Percentiles rank a stretch among this genome's conserved stretches.
Evolutionary conservation across 2,113 vertebrate genomes (phyloP).

Genomic region (Spheniscus mendiculus): DNA sequence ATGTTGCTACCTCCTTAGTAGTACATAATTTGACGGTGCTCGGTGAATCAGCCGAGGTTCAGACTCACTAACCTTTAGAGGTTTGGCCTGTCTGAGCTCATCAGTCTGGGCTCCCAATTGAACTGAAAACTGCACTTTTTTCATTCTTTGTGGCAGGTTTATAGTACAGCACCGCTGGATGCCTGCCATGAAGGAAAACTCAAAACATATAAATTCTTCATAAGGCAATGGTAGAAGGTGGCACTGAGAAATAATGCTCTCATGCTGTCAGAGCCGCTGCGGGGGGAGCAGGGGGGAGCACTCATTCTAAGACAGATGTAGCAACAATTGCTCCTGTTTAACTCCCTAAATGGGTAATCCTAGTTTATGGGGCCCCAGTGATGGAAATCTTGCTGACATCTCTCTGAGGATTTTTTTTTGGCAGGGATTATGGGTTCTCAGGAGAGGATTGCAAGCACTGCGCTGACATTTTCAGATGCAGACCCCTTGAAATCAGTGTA

Average conservation of each 20-base stretch:
- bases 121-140: conserved; percentile 28
- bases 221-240: conserved; percentile 41
- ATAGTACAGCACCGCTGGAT: not conserved
- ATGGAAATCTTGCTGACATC: not conserved
- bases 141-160: conserved; percentile 40
- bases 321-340: conserved; percentile 50
- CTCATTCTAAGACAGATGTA: conserved; percentile 45
- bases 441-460: not conserved
- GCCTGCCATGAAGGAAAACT: conserved; percentile 44
- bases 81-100: conserved; percentile 17
- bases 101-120: not conserved
- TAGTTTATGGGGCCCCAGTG: not conserved
- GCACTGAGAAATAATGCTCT: conserved; percentile 23
- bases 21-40: not conserved
- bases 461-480: not conserved
- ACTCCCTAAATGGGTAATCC: conserved; percentile 52
- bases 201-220: conserved; percentile 66
- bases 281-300: accelerated
- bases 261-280: not conserved
- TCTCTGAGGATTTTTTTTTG: not conserved
- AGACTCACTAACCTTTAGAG: conserved; percentile 35
- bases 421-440: not conserved
- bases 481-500: not conserved
- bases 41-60: not conserved
- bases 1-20: conserved; percentile 20